A percentile compares a stretch with the other conserved stretches of the same genome.
Conservation (phyloP, 2,113 vertebrate genomes). For the Amia ocellicauda region DNA sequence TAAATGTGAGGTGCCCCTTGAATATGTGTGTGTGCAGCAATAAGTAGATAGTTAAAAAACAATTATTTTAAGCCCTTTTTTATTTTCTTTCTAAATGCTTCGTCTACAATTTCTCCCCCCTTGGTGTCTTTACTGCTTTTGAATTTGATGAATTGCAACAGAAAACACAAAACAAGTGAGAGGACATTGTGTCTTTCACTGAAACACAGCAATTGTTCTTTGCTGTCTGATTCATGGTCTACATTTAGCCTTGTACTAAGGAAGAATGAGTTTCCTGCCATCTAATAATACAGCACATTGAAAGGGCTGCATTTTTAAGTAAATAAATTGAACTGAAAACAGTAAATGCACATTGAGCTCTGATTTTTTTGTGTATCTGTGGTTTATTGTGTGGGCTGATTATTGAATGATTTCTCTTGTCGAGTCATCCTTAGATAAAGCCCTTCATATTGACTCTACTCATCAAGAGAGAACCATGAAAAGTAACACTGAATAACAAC, state of each 20-base stretch:
- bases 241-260: constrained; percentile 31
- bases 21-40: no score
- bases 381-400: neutral
- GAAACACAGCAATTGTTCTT: constrained; percentile 15
- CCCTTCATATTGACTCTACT: neutral
- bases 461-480: no score
- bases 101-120: no score
- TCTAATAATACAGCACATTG: constrained; percentile 20
- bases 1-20: no score
- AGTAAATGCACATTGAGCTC: constrained; percentile 7
- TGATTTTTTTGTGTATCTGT: neutral
- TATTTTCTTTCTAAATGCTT: no score
- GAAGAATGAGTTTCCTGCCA: constrained; percentile 24
- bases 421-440: neutral
- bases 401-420: no score
- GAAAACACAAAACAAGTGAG: constrained; percentile 28
- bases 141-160: constrained; percentile 34
- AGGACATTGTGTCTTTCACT: constrained; percentile 20
- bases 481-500: no score
- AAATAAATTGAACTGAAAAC: constrained; percentile 31
- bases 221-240: constrained; percentile 29
- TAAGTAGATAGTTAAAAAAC: no score
- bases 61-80: no score
- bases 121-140: constrained; percentile 10
- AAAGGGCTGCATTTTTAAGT: constrained; percentile 10